Evolutionary conservation across 2,113 vertebrate genomes (phyloP), one percentile per base, ranked within the genome.

Genomic region (cattle (Bos taurus)): DNA sequence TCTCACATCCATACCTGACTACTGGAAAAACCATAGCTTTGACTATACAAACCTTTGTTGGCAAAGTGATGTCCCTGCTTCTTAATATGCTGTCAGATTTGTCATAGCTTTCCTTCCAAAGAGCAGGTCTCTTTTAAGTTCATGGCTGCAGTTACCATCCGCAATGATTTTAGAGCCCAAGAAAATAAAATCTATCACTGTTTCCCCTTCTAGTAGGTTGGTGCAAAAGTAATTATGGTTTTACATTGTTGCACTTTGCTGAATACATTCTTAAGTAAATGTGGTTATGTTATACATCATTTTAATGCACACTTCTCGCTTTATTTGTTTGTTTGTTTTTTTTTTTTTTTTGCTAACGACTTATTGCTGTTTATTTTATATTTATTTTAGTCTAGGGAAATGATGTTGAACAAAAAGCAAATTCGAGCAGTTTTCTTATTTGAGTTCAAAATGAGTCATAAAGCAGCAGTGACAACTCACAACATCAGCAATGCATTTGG

Each of bases 291-390:
- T 25, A 74, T 13, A 25, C 71, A 74, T 74, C 11, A 25, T 25
- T 43, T 40, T 26, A 43, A 74, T 74, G 71, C 71, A 74, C 71
- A 77, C 11, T 43, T 26, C 23, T 26, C 13, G 2, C 23, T 40
- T 74, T 71, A 0, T 23, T 26, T 11, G 21, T 57, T 43, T n/a
- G n/a, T n/a, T n/a, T n/a, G n/a, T 43, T 0, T 30, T 60, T 13
- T 23, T 23, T 40, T 33, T 64, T 36, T 71, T 36, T 11, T 71
- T 19, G 67, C n/a, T 71, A 36, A 71, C 36, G 19, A 71, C n/a
- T 67, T 67, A 71, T 23, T 74, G 71, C 36, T 77, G 36, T 74
- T 74, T 74, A 74, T 74, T 74, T 74, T 74, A 43, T 74, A 77
- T 77, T 74, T 74, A 74, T 74, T 74, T 74, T 77, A 77, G 36